Conservation (phyloP, 2,113 vertebrate genomes). For the Turnix velox region DNA sequence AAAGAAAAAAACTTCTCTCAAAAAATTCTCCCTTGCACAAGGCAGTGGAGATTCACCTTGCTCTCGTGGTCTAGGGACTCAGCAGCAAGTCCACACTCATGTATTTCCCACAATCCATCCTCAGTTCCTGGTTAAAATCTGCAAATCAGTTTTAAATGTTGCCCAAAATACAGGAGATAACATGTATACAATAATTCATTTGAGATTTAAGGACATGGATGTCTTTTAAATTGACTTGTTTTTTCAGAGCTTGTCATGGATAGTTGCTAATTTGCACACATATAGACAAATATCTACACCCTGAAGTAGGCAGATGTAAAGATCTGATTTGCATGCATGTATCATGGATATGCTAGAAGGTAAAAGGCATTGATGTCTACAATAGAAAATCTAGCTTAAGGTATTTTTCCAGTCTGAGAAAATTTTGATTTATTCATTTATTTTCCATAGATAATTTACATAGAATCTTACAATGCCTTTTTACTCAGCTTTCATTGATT, state of each 20-base stretch:
- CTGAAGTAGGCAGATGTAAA: conserved; percentile 52
- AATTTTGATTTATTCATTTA: neutral
- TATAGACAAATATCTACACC: conserved; percentile 33
- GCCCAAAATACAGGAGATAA: neutral
- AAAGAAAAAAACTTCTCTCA: neutral
- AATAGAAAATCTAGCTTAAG: conserved; percentile 38
- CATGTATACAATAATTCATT: neutral
- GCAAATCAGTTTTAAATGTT: neutral
- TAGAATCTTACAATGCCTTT: neutral
- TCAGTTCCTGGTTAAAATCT: neutral
- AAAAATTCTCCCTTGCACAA: neutral
- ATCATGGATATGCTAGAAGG: conserved; percentile 38
- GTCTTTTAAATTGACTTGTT: neutral
- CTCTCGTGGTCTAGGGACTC: neutral
- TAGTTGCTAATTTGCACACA: conserved; percentile 23
- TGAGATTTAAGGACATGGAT: neutral
- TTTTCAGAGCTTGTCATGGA: neutral
- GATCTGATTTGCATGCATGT: conserved; percentile 43
- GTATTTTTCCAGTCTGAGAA: conserved; percentile 47
- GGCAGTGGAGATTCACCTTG: neutral
- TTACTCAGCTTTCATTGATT: neutral
- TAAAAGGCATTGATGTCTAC: conserved; percentile 12
- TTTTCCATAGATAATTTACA: neutral
- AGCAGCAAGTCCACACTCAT: neutral
- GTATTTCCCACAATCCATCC: neutral